Conservation (phyloP, 2,113 vertebrate genomes). For the human (Homo sapiens) region DNA sequence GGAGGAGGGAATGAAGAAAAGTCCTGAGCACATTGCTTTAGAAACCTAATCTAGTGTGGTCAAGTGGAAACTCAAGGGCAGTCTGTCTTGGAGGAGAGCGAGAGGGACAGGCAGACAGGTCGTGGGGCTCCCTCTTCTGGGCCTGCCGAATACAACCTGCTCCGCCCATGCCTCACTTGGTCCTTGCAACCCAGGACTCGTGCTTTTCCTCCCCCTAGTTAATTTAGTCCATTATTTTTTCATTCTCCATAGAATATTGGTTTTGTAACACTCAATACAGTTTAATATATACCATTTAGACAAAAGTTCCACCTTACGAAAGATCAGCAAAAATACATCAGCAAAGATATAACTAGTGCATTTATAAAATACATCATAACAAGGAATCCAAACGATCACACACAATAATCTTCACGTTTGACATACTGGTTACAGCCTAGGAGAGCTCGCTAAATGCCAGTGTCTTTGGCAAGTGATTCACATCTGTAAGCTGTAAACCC, state of each 20-base stretch:
- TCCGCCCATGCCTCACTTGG: not conserved
- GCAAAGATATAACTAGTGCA: not conserved
- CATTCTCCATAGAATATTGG: not conserved
- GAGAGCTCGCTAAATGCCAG: not conserved
- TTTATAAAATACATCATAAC: not conserved
- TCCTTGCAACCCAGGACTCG: not conserved
- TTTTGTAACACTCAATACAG: constrained; percentile 40
- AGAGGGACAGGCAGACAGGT: not conserved
- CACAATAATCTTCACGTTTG: not conserved
- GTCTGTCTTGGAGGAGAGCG: not conserved
- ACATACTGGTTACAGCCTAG: not conserved
- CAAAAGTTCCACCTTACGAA: constrained; percentile 32
- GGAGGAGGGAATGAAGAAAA: not conserved
- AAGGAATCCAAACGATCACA: not conserved
- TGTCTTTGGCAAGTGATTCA: not conserved
- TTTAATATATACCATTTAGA: not conserved
- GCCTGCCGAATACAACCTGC: not conserved
- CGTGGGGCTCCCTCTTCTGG: not conserved
- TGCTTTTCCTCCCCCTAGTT: not conserved
- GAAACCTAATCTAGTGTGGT: not conserved
- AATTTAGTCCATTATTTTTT: constrained; percentile 41
- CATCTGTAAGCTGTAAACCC: not conserved
- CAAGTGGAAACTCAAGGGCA: not conserved
- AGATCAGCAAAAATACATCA: constrained; percentile 25
- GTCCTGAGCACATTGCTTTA: not conserved